Base-by-base conservation (phyloP, 2,888 invertebrate genomes). In the Andrena hattorfiana region DNA sequence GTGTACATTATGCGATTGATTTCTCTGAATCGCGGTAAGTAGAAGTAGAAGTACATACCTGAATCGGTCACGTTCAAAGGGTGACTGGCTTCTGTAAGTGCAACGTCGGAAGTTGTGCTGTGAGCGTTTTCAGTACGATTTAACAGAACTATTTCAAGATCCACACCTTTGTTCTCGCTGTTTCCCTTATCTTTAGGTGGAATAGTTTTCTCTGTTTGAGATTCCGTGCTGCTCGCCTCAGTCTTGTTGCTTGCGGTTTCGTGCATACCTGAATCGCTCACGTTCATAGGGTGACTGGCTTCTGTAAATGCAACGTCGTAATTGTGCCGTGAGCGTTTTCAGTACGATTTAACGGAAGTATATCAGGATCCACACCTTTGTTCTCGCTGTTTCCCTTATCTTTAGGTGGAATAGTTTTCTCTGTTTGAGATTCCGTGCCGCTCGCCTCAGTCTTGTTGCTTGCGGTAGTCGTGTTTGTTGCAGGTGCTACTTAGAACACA, bases 201-300 rank as follows among this genome's bases (percentile, higher is more conserved):
- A 1, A 6, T 16, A 32, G 10, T 30, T 23, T 81, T 20, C 5
- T 49, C 2, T 32, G 23, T 10, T 10, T 51, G 64, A 66, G 81
- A 62, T 67, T 70, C 48, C 26, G 66, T 28, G 42, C 59, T 60
- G 10, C 0, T 68, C 51, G n/a, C 23, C 35, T 62, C 54, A 23
- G 69, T 74, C 48, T 70, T 48, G 6, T 67, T 69, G 23, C 2
- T 72, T 13, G 59, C 48, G 20, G 8, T 42, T 42, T 42, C 42
- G 42, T 62, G 23, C 23, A 1, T 73, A 83, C 73, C 62, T 64
- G 62, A 20, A 20, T 23, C 13, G 59, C 28, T 77, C 7, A 49
- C 30, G 42, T 76, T 63, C 2, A 8, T 5, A 13, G 20, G 16
- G 8, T 72, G 35, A 64, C 66, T 35, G 10, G 48, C 1, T 26